phyloP scores from a whole-genome alignment of 2,888 invertebrate species.

The Orthosia gothica region DNA sequence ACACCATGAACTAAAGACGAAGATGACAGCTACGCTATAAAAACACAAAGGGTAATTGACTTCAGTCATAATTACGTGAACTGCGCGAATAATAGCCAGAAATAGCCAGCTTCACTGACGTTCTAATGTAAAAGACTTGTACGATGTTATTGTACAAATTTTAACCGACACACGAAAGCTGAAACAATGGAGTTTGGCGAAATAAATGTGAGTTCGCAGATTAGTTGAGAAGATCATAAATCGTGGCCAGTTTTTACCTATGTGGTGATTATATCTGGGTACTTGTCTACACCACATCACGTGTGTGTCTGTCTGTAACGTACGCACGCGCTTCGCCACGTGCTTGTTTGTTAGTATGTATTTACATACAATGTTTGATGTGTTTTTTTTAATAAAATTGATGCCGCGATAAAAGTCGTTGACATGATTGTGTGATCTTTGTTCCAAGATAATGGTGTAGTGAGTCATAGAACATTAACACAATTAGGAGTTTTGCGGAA shows the following conservation, averaged over 20 bases:
- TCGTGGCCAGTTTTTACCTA: not conserved
- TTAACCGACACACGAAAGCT: conserved; percentile 10
- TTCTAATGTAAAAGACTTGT: conserved; percentile 40
- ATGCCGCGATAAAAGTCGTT: not conserved
- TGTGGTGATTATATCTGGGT: conserved; percentile 32
- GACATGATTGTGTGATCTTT: conserved; percentile 4
- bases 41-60: conserved; percentile 32
- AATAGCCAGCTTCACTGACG: conserved; percentile 9
- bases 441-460: not conserved
- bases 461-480: not conserved
- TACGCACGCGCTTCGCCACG: conserved; percentile 34
- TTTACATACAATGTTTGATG: conserved; percentile 21
- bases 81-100: conserved; percentile 24
- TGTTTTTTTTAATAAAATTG: conserved; percentile 6
- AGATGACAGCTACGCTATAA: not conserved
- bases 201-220: conserved; percentile 31
- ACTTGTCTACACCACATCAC: conserved; percentile 3
- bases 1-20: conserved; percentile 8
- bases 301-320: conserved; percentile 6
- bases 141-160: conserved; percentile 8
- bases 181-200: conserved; percentile 26
- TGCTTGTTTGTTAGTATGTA: conserved; percentile 22
- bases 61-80: conserved; percentile 26
- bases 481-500: not conserved
- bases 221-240: not conserved